Percentiles rank a stretch among this genome's conserved stretches.
phyloP scores from a whole-genome alignment of 2,888 invertebrate species.

The Cerastoderma edule region DNA sequence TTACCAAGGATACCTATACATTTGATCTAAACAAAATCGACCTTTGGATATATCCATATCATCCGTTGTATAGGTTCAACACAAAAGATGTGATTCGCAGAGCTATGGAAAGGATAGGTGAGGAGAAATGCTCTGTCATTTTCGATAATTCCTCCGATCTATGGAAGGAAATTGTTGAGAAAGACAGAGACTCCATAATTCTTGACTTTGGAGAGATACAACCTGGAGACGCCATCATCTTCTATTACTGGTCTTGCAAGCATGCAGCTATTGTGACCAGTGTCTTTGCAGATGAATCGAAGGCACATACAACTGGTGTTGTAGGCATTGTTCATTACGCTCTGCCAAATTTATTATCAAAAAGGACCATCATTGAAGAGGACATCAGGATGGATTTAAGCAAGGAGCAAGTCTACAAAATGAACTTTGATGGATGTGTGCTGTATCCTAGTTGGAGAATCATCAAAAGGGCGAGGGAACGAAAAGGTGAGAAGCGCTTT shows the following conservation, averaged over 20 bases:
- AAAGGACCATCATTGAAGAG: slow-evolving; percentile 45
- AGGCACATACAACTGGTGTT: slow-evolving; percentile 13
- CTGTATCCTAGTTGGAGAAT: slow-evolving; percentile 25
- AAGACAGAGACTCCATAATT: slow-evolving; percentile 13
- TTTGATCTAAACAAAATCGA: slow-evolving; percentile 32
- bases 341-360: too few relatives aligned
- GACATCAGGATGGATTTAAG: slow-evolving; percentile 20
- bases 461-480: slow-evolving; percentile 30
- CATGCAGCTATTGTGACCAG: slow-evolving; percentile 36
- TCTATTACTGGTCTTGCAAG: slow-evolving; percentile 31
- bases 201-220: slow-evolving; percentile 19
- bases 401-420: slow-evolving; percentile 19
- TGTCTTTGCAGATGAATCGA: slow-evolving; percentile 6
- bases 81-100: slow-evolving; percentile 29
- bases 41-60: slow-evolving; percentile 38
- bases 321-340: slow-evolving; percentile 42
- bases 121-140: slow-evolving; percentile 21
- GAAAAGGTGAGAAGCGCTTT: slow-evolving; percentile 33
- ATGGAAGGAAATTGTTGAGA: slow-evolving; percentile 30
- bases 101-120: slow-evolving; percentile 32
- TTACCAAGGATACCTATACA: slow-evolving; percentile 23
- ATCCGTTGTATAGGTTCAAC: slow-evolving; percentile 28
- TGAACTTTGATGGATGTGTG: slow-evolving; percentile 16
- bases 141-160: slow-evolving; percentile 29
- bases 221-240: slow-evolving; percentile 25